A percentile compares a stretch with the other conserved stretches of the same genome.
These are phyloP conservation scores for Burhinus oedicnemus DNA, from an alignment of 2,113 vertebrate genomes.

Conservation along the genomic window DNA sequence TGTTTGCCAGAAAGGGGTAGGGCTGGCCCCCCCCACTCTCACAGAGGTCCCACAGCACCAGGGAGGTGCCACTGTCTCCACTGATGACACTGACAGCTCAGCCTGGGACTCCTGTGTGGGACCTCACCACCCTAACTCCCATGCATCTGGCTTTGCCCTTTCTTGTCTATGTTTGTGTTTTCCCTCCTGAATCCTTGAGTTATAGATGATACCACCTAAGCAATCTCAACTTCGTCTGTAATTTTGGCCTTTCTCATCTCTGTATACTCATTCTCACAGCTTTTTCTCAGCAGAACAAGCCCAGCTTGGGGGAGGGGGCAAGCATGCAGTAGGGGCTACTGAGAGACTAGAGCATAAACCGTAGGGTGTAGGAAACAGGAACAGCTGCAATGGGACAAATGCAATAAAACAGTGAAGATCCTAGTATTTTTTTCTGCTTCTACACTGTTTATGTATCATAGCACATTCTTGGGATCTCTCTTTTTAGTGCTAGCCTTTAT, in stretches of 20 bases:
- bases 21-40: background rate
- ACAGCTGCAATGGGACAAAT: background rate
- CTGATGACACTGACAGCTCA: background rate
- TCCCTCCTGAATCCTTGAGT: background rate
- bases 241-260: background rate
- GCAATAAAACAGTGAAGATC: background rate
- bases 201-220: background rate
- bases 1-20: background rate
- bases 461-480: background rate
- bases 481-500: background rate
- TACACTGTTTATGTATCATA: background rate
- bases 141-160: background rate
- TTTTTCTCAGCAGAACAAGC: background rate
- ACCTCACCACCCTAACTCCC: background rate
- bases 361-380: background rate
- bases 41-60: background rate
- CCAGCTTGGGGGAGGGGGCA: background rate
- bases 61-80: background rate
- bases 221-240: background rate
- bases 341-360: background rate
- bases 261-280: background rate
- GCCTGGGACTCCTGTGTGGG: background rate
- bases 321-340: background rate
- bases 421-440: background rate
- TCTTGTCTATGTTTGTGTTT: background rate